Percentiles rank a stretch among this genome's conserved stretches.
These are phyloP conservation scores for Cheilosia scutellata DNA, from an alignment of 2,888 invertebrate species.

Conservation along the genomic window DNA sequence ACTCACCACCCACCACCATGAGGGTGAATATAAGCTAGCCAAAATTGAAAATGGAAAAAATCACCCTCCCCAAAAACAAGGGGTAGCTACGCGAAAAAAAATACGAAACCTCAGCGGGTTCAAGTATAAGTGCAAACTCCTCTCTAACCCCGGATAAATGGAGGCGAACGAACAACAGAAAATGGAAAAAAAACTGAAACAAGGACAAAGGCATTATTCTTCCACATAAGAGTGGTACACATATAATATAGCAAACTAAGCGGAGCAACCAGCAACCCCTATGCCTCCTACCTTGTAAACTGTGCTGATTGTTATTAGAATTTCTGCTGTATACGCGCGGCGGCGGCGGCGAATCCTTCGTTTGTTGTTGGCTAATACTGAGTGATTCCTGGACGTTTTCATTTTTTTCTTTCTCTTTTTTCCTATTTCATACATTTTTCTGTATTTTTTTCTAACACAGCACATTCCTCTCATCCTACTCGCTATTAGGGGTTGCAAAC, in stretches of 20 bases:
- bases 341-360: conserved; percentile 13
- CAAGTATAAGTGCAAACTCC: conserved; percentile 75
- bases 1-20: conserved; percentile 47
- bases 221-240: conserved; percentile 60
- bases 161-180: conserved; percentile 45
- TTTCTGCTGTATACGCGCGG: conserved; percentile 56
- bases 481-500: conserved; percentile 67
- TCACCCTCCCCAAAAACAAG: conserved; percentile 45
- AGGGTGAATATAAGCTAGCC: conserved; percentile 26
- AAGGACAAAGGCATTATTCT: conserved; percentile 74
- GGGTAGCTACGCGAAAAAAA: conserved; percentile 39
- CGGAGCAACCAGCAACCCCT: conserved; percentile 35
- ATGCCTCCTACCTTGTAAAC: neutral
- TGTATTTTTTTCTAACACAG: conserved; percentile 36
- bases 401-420: neutral
- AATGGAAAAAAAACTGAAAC: conserved; percentile 57
- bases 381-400: neutral
- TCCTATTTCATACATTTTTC: conserved; percentile 25
- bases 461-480: conserved; percentile 19
- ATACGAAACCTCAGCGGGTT: conserved; percentile 66
- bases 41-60: conserved; percentile 35
- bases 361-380: conserved; percentile 29
- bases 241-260: conserved; percentile 65
- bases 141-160: conserved; percentile 69
- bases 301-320: conserved; percentile 69